These are phyloP conservation scores for Heliconius erato DNA, from an alignment of 2,888 invertebrate genomes.

Conservation along the genomic window DNA sequence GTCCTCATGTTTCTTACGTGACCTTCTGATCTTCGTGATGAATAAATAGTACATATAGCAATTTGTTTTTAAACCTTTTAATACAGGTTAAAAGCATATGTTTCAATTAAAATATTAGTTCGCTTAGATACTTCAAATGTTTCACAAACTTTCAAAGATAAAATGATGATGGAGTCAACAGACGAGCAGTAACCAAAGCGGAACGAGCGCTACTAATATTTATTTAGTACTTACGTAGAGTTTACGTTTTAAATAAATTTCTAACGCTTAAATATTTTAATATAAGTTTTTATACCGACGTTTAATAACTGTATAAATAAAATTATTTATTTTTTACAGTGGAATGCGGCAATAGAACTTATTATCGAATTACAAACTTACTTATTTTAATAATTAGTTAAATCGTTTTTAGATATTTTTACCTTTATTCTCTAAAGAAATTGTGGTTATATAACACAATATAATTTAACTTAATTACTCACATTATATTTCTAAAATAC, in stretches of 20 bases:
- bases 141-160: slow-evolving; percentile 2
- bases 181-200: slow-evolving; percentile 13
- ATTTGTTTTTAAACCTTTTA: no score
- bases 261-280: neutral
- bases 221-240: neutral
- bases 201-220: slow-evolving; percentile 5
- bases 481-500: no score
- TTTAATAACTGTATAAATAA: neutral
- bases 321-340: neutral
- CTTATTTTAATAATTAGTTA: neutral
- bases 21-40: no score
- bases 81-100: no score
- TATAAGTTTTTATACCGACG: neutral
- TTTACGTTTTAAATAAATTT: neutral
- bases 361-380: neutral
- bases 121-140: slow-evolving; percentile 3
- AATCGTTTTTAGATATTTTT: neutral
- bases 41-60: no score
- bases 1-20: no score
- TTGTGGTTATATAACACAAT: no score
- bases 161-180: slow-evolving; percentile 1
- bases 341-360: neutral
- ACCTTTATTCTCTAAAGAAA: neutral
- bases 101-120: no score
- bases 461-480: no score